Evolutionary conservation across 2,113 vertebrate genomes (phyloP).

Genomic region (Onychostoma macrolepis): DNA sequence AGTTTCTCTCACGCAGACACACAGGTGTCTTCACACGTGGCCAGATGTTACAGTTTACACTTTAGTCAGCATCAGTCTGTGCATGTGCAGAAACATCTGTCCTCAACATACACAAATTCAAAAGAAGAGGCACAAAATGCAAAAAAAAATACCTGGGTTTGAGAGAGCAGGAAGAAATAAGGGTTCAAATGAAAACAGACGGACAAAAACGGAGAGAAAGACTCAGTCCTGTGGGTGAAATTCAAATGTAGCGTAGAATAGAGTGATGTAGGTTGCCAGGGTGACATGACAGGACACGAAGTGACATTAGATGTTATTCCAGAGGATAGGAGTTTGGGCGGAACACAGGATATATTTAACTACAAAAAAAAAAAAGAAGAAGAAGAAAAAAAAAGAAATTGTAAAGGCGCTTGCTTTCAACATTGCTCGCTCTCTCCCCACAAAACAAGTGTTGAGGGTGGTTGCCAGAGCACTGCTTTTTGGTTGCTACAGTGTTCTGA

Average conservation of each 20-base stretch:
- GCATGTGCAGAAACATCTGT: conserved; percentile 31
- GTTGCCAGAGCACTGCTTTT: background rate
- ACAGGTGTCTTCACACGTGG: conserved; percentile 16
- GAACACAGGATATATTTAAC: background rate
- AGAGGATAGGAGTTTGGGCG: conserved; percentile 7
- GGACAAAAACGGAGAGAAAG: background rate
- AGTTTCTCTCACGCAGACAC: background rate
- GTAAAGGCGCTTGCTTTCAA: background rate
- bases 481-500: background rate
- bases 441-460: background rate
- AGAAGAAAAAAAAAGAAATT: background rate
- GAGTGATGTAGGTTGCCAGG: conserved; percentile 17
- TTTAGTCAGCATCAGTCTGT: conserved; percentile 13
- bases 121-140: background rate
- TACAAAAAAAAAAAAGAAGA: background rate
- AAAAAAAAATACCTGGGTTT: background rate
- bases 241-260: conserved; percentile 2
- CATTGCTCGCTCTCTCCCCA: background rate
- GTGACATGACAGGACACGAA: conserved; percentile 18
- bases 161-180: background rate
- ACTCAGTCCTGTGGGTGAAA: background rate
- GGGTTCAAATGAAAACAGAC: background rate
- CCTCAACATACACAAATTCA: conserved; percentile 1
- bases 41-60: conserved; percentile 37
- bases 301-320: conserved; percentile 22